Percentiles rank a stretch among this genome's conserved stretches.
These are phyloP conservation scores for Lithophane socia DNA, from an alignment of 2,888 invertebrate species.

Conservation along the genomic window DNA sequence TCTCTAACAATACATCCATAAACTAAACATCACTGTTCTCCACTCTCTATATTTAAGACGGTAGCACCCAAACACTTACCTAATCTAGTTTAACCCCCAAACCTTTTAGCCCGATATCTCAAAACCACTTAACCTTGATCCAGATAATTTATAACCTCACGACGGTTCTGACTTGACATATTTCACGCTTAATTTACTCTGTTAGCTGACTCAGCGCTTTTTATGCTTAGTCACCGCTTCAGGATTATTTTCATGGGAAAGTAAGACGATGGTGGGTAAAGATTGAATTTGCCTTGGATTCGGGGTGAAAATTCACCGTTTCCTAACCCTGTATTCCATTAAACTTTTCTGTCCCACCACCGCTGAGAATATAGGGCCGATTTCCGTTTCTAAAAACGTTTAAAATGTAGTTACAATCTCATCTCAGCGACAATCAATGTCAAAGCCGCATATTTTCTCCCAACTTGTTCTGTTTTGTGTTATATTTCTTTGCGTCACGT, in stretches of 20 bases:
- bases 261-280: background rate
- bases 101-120: conserved; percentile 25
- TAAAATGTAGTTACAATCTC: too few relatives aligned
- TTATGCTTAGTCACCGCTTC: conserved; percentile 34
- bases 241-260: conserved; percentile 14
- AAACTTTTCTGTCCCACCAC: too few relatives aligned
- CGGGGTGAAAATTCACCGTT: background rate
- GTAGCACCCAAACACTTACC: conserved; percentile 4
- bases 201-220: conserved; percentile 42
- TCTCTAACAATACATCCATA: background rate
- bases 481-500: too few relatives aligned
- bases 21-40: background rate
- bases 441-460: too few relatives aligned
- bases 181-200: conserved; percentile 61
- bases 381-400: background rate
- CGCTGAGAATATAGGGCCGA: background rate
- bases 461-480: too few relatives aligned
- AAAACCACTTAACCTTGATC: conserved; percentile 56
- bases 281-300: conserved; percentile 1
- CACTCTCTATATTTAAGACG: background rate
- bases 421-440: too few relatives aligned
- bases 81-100: conserved; percentile 31
- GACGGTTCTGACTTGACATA: conserved; percentile 51
- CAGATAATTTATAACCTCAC: conserved; percentile 47
- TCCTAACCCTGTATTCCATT: too few relatives aligned